Base-by-base conservation (phyloP, 1,140 invertebrate genomes). In the Magallana ariakensis region DNA sequence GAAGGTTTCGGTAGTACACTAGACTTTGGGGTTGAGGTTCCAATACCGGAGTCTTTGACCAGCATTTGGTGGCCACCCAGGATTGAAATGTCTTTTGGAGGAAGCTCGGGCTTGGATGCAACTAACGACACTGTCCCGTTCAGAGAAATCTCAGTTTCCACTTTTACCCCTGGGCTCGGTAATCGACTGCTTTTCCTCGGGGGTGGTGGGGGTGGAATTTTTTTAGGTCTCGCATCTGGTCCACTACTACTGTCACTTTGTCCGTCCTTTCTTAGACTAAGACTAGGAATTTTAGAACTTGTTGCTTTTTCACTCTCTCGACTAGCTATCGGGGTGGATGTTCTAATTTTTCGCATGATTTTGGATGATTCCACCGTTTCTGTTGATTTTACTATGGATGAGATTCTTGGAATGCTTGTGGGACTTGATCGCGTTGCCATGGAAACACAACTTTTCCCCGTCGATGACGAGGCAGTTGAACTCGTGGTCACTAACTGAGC, bases 141-240 rank as follows among this genome's bases (percentile, higher is more conserved):
- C 15, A 85, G 53, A 58, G 89, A 87, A 22, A 87, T 85, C 22
- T 83, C 86, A 26, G 87, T 88, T 2, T 85, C 84, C 22, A 84
- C 66, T n/a, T 83, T 13, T 0, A 87, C 85, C 11, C 84, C 89
- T 83, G 83, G 84, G 13, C 88, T 84, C 19, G 90, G 87, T 13
- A 88, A 85, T 33, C 84, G 80, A 85, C 90, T 91, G 53, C 90
- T 91, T 70, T 89, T 90, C 53, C 90, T 88, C 15, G 90, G 90
- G 26, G 90, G 90, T 55, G 90, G 89, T 22, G 90, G 90, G 54
- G 90, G 90, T n/a, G 90, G 90, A n/a, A 89, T 60, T 60, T 89
- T 90, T 62, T 90, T 91, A 26, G 89, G 90, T 54, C 88, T 85
- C 8, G 60, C 85, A 26, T 70, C 86, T 56, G 87, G 58, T 70